phyloP scores from a whole-genome alignment of 2,888 invertebrate species.

The Heliconius aoede region DNA sequence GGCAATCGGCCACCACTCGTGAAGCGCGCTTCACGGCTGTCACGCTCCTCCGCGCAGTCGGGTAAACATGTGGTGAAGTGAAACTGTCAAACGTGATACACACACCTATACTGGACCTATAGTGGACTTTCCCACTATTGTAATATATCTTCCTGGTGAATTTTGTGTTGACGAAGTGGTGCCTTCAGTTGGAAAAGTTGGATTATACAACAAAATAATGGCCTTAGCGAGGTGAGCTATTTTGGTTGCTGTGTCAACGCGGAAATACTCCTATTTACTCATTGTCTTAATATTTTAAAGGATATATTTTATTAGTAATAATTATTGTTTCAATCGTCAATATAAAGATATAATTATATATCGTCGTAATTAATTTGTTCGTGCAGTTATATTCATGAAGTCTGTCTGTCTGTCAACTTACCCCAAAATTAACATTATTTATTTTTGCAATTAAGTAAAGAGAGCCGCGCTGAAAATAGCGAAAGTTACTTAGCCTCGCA shows the following conservation, averaged over 20 bases:
- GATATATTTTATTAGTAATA: conserved; percentile 65
- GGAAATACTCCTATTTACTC: conserved; percentile 78
- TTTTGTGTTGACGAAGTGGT: conserved; percentile 75
- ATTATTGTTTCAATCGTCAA: not conserved
- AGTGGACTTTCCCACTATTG: conserved; percentile 63
- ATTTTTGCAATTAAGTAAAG: conserved; percentile 40
- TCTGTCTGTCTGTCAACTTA: conserved; percentile 17
- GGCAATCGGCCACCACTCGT: conserved; percentile 74
- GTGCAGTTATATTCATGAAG: conserved; percentile 7
- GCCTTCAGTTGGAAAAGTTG: conserved; percentile 78
- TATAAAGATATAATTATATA: conserved; percentile 20
- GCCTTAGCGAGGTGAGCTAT: conserved; percentile 84
- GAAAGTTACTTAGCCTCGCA: conserved; percentile 78
- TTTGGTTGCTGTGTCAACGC: conserved; percentile 82
- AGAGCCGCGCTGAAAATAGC: conserved; percentile 68
- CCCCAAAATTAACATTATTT: conserved; percentile 22
- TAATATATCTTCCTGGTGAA: conserved; percentile 63
- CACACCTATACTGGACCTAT: conserved; percentile 70
- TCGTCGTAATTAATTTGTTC: conserved; percentile 3
- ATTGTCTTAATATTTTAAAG: conserved; percentile 61
- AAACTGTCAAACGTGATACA: conserved; percentile 82
- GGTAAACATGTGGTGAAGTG: conserved; percentile 82
- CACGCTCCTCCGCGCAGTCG: conserved; percentile 63
- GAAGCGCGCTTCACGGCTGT: conserved; percentile 70
- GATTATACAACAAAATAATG: conserved; percentile 83